These are phyloP conservation scores for Andricus curvator DNA, from an alignment of 2,888 invertebrate species.

Conservation along the genomic window DNA sequence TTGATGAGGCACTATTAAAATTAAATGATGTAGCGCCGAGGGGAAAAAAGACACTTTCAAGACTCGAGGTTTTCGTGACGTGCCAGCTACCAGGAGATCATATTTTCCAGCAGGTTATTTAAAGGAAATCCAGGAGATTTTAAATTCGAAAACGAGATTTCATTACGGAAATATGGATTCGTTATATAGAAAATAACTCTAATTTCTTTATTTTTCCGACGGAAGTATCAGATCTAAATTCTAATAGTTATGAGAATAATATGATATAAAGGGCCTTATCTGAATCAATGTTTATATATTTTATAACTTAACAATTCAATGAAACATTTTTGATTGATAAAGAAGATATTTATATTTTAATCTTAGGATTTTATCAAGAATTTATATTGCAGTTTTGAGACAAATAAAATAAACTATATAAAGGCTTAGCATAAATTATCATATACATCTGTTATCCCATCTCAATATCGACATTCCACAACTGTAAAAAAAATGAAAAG, in stretches of 20 bases:
- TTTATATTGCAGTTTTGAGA: not conserved
- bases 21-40: not conserved
- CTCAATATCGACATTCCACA: constrained; percentile 62
- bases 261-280: not conserved
- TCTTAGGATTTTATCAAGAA: not conserved
- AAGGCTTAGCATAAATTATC: not conserved
- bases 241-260: no score
- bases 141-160: not conserved
- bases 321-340: not conserved
- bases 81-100: constrained; percentile 49
- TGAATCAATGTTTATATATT: not conserved
- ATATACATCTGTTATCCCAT: constrained; percentile 44
- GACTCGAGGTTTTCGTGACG: constrained; percentile 29
- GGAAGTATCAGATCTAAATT: not conserved
- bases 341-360: not conserved
- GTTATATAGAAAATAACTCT: not conserved
- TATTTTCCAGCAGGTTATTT: constrained; percentile 21
- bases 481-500: constrained; percentile 77
- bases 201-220: not conserved
- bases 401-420: not conserved
- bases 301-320: not conserved
- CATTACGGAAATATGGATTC: not conserved
- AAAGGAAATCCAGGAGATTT: constrained; percentile 18
- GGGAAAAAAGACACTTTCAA: constrained; percentile 8
- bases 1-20: not conserved